Base-by-base conservation (phyloP, 1,140 invertebrate species). In the Amyelois transitella region DNA sequence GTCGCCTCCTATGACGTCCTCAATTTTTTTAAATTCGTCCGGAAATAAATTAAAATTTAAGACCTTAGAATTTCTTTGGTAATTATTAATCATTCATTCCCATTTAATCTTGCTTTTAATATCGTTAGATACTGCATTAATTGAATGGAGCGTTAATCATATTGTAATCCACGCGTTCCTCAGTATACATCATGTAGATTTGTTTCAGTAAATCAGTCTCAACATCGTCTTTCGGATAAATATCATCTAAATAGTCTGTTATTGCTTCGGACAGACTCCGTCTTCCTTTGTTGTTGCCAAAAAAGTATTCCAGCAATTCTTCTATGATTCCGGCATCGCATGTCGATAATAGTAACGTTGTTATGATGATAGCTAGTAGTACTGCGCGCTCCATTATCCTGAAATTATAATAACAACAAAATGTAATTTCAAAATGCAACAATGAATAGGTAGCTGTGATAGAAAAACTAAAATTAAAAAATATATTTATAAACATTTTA, bases 141-240 rank as follows among this genome's bases (percentile, higher is more conserved):
- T 12, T 38, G 32, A 38, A 38, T 14, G 17, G n/a, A 14, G 12
- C 32, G 17, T 38, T 14, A 4, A 38, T 14, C 32, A 38, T 38
- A 2, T 38, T 4, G 17, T 14, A 4, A n/a, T 2, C 32, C 25
- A 28, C 12, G 25, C 7, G 3, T 24, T 83, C 74, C 6, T 77
- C 72, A 5, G 72, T 60, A 14, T 80, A 69, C 25, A 77, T 67
- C 14, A 58, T 66, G 24, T 77, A 78, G 28, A 84, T 60, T 25
- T 76, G 59, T 51, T 86, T 86, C 64, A 86, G 65, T 25, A 75
- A 60, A 22, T 62, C 71, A 0, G 73, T 65, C 38, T 83, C 79
- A 7, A 56, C 43, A 48, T 86, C 81, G 20, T 84, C 80, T 58
- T 83, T 81, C 10, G 80, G 76, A 18, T 71, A 84, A 10, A 80